Conservation (phyloP, 2,797 vertebrate species). For the Parauchenoglanis punctatus region DNA sequence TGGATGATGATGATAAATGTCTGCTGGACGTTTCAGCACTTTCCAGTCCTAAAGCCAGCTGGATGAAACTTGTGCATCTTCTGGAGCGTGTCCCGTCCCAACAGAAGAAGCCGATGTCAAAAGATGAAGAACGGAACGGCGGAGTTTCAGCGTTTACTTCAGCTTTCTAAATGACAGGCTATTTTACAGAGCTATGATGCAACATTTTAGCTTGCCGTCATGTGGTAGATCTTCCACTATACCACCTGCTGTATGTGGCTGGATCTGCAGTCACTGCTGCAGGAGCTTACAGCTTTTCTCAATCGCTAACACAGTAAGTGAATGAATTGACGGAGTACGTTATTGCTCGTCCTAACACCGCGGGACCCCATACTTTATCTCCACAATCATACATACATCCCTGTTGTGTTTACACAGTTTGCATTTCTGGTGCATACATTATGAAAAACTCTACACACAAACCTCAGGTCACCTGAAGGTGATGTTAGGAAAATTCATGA, state of each 20-base stretch:
- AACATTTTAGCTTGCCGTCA: neutral
- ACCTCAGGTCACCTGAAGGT: too few relatives aligned
- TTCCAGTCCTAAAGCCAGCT: too few relatives aligned
- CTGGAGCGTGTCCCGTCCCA: neutral
- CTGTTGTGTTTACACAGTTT: too few relatives aligned
- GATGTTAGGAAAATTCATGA: too few relatives aligned
- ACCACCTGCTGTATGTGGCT: neutral
- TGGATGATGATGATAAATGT: too few relatives aligned
- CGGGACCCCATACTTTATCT: too few relatives aligned
- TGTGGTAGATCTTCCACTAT: neutral
- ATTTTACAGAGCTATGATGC: neutral
- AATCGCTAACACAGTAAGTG: neutral
- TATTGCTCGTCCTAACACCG: too few relatives aligned
- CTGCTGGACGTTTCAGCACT: too few relatives aligned
- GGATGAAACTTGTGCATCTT: neutral
- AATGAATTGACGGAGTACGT: too few relatives aligned
- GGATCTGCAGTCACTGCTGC: neutral
- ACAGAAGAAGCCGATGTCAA: neutral
- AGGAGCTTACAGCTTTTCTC: neutral
- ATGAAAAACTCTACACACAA: too few relatives aligned
- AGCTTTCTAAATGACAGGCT: neutral
- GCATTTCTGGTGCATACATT: too few relatives aligned
- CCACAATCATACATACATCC: too few relatives aligned
- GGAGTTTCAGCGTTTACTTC: neutral
- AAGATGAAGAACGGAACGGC: neutral